These are phyloP conservation scores for Hyposoter dolosus DNA, from an alignment of 2,888 invertebrate species.

Conservation along the genomic window DNA sequence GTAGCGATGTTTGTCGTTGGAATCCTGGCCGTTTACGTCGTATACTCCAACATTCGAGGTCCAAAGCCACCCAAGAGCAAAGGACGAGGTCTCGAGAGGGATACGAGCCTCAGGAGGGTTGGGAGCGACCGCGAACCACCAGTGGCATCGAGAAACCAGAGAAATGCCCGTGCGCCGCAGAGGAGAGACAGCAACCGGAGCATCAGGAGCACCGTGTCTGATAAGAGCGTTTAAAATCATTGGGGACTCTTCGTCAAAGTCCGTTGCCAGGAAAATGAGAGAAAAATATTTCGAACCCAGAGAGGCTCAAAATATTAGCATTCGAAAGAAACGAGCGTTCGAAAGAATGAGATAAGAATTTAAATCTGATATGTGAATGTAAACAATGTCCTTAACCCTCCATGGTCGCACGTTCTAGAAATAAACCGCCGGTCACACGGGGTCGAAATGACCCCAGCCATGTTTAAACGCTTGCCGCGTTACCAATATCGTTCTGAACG, in stretches of 20 bases:
- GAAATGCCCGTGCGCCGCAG: conserved; percentile 71
- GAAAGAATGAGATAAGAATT: not conserved
- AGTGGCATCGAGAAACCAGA: conserved; percentile 60
- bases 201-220: conserved; percentile 80
- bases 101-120: conserved; percentile 78
- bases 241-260: not conserved
- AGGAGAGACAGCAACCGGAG: conserved; percentile 79
- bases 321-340: not conserved
- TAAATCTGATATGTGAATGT: not conserved
- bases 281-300: not conserved
- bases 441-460: too few species aligned
- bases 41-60: conserved; percentile 80
- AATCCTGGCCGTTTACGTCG: conserved; percentile 81
- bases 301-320: not conserved
- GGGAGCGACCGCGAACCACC: conserved; percentile 78
- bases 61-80: conserved; percentile 74
- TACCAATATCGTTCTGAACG: too few species aligned
- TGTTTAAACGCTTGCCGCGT: too few species aligned
- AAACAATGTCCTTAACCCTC: not conserved
- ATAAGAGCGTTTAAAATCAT: conserved; percentile 80
- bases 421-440: too few species aligned
- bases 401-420: too few species aligned
- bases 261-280: not conserved
- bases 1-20: conserved; percentile 82
- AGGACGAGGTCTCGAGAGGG: conserved; percentile 73